These are phyloP conservation scores for Neuroterus valhalla DNA, from an alignment of 1,140 invertebrate genomes.

Conservation along the genomic window DNA sequence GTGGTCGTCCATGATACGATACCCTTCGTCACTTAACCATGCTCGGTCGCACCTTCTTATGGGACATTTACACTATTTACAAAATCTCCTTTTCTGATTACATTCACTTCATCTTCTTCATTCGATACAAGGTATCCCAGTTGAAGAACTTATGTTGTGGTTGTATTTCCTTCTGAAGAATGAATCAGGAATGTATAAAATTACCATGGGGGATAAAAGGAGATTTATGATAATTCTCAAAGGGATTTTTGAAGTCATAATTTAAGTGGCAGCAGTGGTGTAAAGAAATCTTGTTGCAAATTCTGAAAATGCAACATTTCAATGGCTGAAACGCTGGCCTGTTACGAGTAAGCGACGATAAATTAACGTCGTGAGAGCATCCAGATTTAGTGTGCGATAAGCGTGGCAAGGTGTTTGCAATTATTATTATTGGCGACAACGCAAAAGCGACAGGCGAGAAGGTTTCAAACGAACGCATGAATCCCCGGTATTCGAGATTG, in stretches of 20 bases:
- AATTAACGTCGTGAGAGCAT: background rate
- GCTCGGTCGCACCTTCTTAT: constrained; percentile 14
- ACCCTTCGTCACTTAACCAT: constrained; percentile 32
- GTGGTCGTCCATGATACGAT: constrained; percentile 40
- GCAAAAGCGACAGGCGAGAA: constrained; percentile 34
- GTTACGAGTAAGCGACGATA: background rate
- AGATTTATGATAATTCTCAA: too few species aligned
- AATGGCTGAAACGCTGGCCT: background rate
- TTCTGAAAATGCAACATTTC: background rate
- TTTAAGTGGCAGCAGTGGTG: background rate
- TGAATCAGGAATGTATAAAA: too few species aligned
- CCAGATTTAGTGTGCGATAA: constrained; percentile 15
- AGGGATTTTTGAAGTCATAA: too few species aligned
- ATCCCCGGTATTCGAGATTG: constrained; percentile 18
- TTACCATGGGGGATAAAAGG: too few species aligned
- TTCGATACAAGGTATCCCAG: too few species aligned
- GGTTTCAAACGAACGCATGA: constrained; percentile 27
- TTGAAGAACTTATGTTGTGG: too few species aligned
- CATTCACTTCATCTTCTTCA: background rate
- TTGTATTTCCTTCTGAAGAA: too few species aligned
- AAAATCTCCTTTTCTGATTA: constrained; percentile 11
- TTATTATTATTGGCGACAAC: constrained; percentile 7
- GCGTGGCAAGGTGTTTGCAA: constrained; percentile 19
- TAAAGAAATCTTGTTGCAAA: background rate
- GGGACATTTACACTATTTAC: constrained; percentile 25